Conservation (phyloP, 1,140 invertebrate genomes). For the Neocloeon triangulifer region DNA sequence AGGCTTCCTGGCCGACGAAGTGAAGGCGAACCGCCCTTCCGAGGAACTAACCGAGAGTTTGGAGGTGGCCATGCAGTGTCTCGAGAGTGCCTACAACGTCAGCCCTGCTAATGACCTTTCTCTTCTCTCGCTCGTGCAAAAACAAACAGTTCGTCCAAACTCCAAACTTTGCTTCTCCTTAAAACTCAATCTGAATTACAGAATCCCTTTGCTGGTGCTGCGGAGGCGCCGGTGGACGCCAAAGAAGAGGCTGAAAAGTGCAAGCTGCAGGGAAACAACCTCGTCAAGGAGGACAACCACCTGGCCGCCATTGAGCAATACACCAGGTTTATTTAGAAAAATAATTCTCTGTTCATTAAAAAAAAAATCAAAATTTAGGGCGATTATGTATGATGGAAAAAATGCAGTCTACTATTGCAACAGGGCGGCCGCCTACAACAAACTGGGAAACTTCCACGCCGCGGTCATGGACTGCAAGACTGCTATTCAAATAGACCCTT, state of each 20-base stretch:
- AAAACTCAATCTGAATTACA: too few species aligned
- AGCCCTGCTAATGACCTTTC: constrained; percentile 20
- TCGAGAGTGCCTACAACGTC: constrained; percentile 56
- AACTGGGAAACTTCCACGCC: constrained; percentile 51
- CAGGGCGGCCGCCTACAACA: constrained; percentile 74
- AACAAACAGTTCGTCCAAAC: too few species aligned
- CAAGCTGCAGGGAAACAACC: constrained; percentile 66
- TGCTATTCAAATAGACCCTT: constrained; percentile 67
- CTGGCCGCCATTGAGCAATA: constrained; percentile 61
- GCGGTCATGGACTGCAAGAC: constrained; percentile 77
- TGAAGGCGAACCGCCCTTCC: too few species aligned
- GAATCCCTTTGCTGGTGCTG: too few species aligned
- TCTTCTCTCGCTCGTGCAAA: constrained; percentile 3
- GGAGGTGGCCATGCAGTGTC: constrained; percentile 64
- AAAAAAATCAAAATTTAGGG: too few species aligned
- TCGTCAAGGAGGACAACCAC: constrained; percentile 61
- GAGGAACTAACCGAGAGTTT: constrained; percentile 54
- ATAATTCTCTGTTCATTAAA: constrained; percentile 1
- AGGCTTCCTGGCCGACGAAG: too few species aligned
- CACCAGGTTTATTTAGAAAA: constrained; percentile 27
- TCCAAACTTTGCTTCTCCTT: too few species aligned
- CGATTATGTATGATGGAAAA: constrained; percentile 57
- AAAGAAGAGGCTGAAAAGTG: constrained; percentile 43
- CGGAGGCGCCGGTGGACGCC: constrained; percentile 24
- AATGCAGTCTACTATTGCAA: constrained; percentile 94